Evolutionary conservation across 1,140 invertebrate species (phyloP).

Genomic region (Drosophila insularis): DNA sequence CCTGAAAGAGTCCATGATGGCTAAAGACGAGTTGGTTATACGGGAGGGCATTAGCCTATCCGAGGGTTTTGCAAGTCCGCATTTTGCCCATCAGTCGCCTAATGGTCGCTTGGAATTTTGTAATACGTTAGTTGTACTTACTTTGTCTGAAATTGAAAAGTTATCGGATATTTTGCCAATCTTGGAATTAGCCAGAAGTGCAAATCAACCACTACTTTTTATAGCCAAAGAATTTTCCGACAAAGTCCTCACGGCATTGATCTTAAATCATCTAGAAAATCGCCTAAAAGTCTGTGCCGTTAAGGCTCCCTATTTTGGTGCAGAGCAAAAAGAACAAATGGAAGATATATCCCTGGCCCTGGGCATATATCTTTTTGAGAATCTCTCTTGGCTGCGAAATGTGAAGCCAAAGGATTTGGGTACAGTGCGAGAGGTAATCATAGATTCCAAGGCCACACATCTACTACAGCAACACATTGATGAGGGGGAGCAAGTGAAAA

Average conservation of each 20-base stretch:
- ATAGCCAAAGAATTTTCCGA: conserved; percentile 91
- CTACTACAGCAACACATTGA: conserved; percentile 84
- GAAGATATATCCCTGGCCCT: conserved; percentile 36
- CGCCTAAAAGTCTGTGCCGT: conserved; percentile 88
- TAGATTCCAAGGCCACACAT: conserved; percentile 86
- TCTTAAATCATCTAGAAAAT: conserved; percentile 89
- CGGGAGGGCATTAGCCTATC: conserved; percentile 99
- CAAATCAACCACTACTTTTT: conserved; percentile 89
- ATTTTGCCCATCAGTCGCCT: conserved; percentile 96
- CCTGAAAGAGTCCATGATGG: conserved; percentile 97
- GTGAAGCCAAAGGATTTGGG: conserved; percentile 84
- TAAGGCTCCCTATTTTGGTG: conserved; percentile 90
- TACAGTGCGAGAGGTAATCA: conserved; percentile 85
- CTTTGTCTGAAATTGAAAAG: conserved; percentile 95
- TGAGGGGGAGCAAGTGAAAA: conserved; percentile 85
- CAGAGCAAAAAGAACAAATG: conserved; percentile 85
- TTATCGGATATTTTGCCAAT: conserved; percentile 95
- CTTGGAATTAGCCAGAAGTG: conserved; percentile 93
- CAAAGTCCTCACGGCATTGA: conserved; percentile 90
- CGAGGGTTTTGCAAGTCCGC: conserved; percentile 97
- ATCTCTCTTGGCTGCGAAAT: conserved; percentile 83
- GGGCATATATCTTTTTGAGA: conserved; percentile 79
- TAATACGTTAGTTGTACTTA: conserved; percentile 90
- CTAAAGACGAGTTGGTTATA: conserved; percentile 94
- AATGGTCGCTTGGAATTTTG: conserved; percentile 95